Percentiles rank a stretch among this genome's conserved stretches.
These are phyloP conservation scores for Pissodes strobi DNA, from an alignment of 1,140 invertebrate species.

Conservation along the genomic window DNA sequence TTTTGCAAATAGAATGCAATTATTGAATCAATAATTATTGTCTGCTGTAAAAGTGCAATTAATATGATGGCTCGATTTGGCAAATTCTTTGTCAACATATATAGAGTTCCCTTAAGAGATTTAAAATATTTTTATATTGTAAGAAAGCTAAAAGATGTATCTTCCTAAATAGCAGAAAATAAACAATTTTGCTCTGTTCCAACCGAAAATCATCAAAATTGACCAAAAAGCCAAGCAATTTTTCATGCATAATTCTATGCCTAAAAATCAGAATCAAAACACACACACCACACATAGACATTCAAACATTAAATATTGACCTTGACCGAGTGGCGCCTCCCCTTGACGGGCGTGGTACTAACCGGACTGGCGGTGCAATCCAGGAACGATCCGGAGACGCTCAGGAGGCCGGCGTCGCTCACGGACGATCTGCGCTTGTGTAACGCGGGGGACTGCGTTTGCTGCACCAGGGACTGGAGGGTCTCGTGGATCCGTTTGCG, in stretches of 20 bases:
- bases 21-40: too few relatives aligned
- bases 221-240: too few relatives aligned
- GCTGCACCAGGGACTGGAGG: conserved; percentile 47
- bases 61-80: too few relatives aligned
- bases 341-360: conserved; percentile 43
- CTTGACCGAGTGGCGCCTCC: conserved; percentile 15
- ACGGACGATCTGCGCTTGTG: conserved; percentile 78
- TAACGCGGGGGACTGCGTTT: conserved; percentile 61
- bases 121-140: too few relatives aligned
- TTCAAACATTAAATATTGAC: not conserved
- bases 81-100: too few relatives aligned
- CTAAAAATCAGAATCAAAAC: not conserved
- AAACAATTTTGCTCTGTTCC: not conserved
- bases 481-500: conserved; percentile 70
- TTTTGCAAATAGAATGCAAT: too few relatives aligned
- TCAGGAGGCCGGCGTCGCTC: conserved; percentile 80
- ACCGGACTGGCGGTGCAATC: conserved; percentile 82
- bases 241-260: not conserved
- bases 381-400: conserved; percentile 83
- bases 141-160: not conserved
- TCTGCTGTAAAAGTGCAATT: too few relatives aligned
- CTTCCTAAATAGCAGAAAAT: not conserved
- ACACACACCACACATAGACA: conserved; percentile 1
- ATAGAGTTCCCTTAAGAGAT: too few relatives aligned
- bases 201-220: not conserved